Evolutionary conservation across 1,140 invertebrate species (phyloP).

Genomic region (Pseudomyrmex pallidus): DNA sequence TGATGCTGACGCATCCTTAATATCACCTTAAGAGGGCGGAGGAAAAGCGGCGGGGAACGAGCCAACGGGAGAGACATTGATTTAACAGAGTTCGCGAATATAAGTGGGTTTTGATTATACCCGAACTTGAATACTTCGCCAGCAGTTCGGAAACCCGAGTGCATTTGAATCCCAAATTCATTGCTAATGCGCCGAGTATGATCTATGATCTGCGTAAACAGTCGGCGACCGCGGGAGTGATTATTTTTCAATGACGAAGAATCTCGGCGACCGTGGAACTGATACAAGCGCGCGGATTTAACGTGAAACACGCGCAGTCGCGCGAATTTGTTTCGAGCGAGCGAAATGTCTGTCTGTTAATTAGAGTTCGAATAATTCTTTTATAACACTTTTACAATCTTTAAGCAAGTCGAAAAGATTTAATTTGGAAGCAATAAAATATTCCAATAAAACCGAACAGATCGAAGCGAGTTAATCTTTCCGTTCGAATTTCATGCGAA

Average conservation of each 20-base stretch:
- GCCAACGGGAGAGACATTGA: slow-evolving; percentile 53
- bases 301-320: neutral
- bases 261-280: neutral
- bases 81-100: slow-evolving; percentile 69
- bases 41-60: slow-evolving; percentile 14
- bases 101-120: slow-evolving; percentile 73
- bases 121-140: slow-evolving; percentile 62
- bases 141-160: slow-evolving; percentile 55
- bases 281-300: neutral
- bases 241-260: slow-evolving; percentile 48
- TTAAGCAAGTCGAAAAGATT: neutral
- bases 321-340: neutral
- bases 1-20: slow-evolving; percentile 61
- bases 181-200: slow-evolving; percentile 60
- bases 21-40: slow-evolving; percentile 51
- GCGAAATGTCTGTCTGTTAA: slow-evolving; percentile 25
- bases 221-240: slow-evolving; percentile 1
- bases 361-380: neutral
- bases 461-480: slow-evolving; percentile 9
- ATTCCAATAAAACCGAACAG: neutral
- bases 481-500: neutral
- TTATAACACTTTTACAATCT: slow-evolving; percentile 2
- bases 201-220: slow-evolving; percentile 61
- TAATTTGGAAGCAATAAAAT: neutral
- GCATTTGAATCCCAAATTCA: slow-evolving; percentile 73